phyloP scores from a whole-genome alignment of 2,113 vertebrate genomes.

The Pygathrix nemaeus region DNA sequence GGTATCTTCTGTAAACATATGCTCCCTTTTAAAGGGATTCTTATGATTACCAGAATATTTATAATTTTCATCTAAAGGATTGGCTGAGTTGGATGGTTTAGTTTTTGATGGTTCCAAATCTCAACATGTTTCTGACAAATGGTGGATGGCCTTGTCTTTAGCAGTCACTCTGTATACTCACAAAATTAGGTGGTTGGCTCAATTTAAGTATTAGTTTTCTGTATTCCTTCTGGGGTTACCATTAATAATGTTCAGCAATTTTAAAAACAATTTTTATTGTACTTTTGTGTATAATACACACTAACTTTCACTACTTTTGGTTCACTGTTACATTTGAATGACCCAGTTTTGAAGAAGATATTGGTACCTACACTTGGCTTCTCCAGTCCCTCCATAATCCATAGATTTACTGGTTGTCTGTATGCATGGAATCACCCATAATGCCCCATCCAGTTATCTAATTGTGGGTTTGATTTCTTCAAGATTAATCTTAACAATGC shows the following conservation, averaged over 20 bases:
- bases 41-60: conserved; percentile 67
- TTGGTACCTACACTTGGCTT: neutral
- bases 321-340: conserved; percentile 46
- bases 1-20: conserved; percentile 73
- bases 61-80: conserved; percentile 61
- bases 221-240: neutral
- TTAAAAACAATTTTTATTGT: neutral
- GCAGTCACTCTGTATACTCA: neutral
- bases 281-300: neutral
- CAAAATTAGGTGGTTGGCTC: conserved; percentile 46
- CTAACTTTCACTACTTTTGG: conserved; percentile 27
- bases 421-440: neutral
- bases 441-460: neutral
- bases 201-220: conserved; percentile 35
- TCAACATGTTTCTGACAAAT: conserved; percentile 58
- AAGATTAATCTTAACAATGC: conserved; percentile 34
- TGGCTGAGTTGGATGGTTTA: conserved; percentile 64
- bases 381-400: neutral
- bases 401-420: neutral
- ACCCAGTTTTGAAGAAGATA: neutral
- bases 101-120: conserved; percentile 66
- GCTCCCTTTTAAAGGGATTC: conserved; percentile 70
- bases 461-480: conserved; percentile 21
- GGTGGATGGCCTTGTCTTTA: neutral
- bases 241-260: conserved; percentile 28